Conservation (phyloP, 2,113 vertebrate genomes). For the Tinamus guttatus region DNA sequence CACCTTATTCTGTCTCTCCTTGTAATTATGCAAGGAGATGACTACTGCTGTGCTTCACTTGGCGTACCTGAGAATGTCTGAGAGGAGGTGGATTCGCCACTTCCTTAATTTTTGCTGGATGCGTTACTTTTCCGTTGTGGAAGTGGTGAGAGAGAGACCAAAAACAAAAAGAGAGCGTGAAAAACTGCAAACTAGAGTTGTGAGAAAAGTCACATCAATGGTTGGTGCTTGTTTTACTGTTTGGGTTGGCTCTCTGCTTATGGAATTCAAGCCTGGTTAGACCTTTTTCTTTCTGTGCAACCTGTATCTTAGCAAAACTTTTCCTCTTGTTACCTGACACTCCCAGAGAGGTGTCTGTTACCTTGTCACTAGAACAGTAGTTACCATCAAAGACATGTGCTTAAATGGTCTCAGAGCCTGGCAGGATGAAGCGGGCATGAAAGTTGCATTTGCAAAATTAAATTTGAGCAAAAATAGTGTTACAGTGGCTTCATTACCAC, state of each 20-base stretch:
- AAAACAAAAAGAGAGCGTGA: background rate
- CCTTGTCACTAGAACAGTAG: background rate
- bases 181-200: background rate
- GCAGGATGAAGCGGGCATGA: background rate
- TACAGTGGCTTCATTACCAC: background rate
- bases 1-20: background rate
- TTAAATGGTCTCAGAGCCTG: background rate
- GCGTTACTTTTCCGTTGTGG: background rate
- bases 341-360: background rate
- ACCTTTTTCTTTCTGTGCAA: background rate
- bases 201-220: background rate
- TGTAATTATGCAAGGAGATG: background rate
- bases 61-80: background rate
- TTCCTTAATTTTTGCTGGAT: background rate
- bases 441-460: background rate
- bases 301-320: background rate
- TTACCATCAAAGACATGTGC: background rate
- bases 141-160: background rate
- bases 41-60: background rate
- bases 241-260: background rate
- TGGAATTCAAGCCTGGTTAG: background rate
- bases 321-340: accelerated
- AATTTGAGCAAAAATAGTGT: background rate
- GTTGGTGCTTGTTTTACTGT: background rate
- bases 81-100: background rate